Percentiles rank a stretch among this genome's conserved stretches.
These are phyloP conservation scores for Monopis laevigella DNA, from an alignment of 2,888 invertebrate genomes.

Conservation along the genomic window DNA sequence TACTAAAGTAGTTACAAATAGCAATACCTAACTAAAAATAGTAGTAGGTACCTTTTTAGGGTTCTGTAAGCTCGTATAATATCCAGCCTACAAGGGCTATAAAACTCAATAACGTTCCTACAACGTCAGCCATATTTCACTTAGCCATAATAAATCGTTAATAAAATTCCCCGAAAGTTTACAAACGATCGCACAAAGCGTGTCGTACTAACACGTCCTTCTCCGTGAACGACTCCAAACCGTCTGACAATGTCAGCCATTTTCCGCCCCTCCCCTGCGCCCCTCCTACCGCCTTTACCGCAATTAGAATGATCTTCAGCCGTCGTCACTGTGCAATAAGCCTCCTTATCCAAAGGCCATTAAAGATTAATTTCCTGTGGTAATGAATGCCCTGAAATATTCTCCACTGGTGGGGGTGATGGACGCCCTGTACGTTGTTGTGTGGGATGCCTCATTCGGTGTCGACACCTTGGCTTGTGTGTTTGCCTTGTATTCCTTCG, in stretches of 20 bases:
- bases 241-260: conserved; percentile 27
- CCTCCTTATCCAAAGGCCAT: conserved; percentile 40
- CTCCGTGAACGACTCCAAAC: conserved; percentile 9
- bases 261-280: conserved; percentile 55
- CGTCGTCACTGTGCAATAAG: conserved; percentile 38
- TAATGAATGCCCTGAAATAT: conserved; percentile 10
- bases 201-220: too few species aligned
- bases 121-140: background rate
- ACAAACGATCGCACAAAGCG: background rate
- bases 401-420: conserved; percentile 28
- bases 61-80: too few species aligned
- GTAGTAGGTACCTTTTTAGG: too few species aligned
- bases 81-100: too few species aligned
- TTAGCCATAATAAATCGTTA: background rate
- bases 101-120: background rate
- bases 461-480: too few species aligned
- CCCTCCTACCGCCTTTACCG: conserved; percentile 59
- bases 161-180: background rate
- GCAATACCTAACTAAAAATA: too few species aligned
- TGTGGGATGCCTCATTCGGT: conserved; percentile 1
- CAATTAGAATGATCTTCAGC: conserved; percentile 44
- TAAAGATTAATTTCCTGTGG: conserved; percentile 53
- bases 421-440: conserved; percentile 20
- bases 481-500: too few species aligned
- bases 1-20: too few species aligned